Evolutionary conservation across 2,113 vertebrate species (phyloP), one percentile per base, ranked within the genome.

Genomic region (Otocyon megalotis): DNA sequence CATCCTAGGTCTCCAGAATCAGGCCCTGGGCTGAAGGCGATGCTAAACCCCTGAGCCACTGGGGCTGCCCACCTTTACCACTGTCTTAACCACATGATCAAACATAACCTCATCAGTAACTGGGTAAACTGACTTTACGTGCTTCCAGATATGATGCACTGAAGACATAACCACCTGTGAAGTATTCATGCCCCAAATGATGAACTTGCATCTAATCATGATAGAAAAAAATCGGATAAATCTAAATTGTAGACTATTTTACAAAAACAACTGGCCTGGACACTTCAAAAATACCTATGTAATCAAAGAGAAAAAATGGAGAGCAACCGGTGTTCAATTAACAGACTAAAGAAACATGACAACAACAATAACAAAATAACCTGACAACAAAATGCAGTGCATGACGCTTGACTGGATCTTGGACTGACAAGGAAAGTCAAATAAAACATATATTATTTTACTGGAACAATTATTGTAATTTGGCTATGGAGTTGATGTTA

Each of bases 401-500:
- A 37, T 54, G 69, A 54, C 2, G 4, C 56, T 74, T 93, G 53
- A 81, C 0, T 62, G 24, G 32, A 71, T 60, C 63, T 71, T 71
- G 54, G 22, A 14, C 60, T 80, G 54, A 37, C 60, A 60, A 71
- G 0, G 22, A 88, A 62, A 94, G 63, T 54, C 76, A 86, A 58
- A 28, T 13, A 81, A 71, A 56, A 91, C 15, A 53, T 43, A 87
- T 37, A 87, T 37, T 76, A 63, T 80, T 88, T 88, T 30, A 94
- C 15, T 71, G 53, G 74, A 81, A 81, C 30, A 81, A 60, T 50
- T 50, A 14, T n/a, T 90, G 35, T 28, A 80, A 48, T 58, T 48
- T 93, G 83, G 69, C 53, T 84, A 69, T 35, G 84, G 74, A 80
- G 74, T 50, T 80, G 62, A 58, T 77, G 15, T 85, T 93, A 79